These are phyloP conservation scores for Acrossocheilus wenchowensis DNA, from an alignment of 2,797 vertebrate species.

Conservation along the genomic window DNA sequence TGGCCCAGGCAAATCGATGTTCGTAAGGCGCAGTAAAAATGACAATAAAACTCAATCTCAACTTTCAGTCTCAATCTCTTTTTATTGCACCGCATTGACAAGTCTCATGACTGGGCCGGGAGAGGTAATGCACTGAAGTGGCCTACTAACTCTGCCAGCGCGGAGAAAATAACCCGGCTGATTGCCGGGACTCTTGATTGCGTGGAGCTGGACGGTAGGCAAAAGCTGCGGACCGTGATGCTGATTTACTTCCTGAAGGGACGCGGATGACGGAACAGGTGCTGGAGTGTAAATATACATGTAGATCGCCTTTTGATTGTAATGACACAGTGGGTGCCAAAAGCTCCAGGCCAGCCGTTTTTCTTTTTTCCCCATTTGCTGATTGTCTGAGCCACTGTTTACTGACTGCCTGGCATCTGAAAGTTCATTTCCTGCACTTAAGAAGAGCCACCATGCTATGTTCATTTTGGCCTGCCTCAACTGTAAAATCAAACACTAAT, in stretches of 20 bases:
- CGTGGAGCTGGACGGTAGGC: constrained; percentile 28
- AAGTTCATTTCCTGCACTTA: constrained; percentile 18
- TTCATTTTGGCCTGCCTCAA: neutral
- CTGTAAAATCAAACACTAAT: constrained; percentile 4
- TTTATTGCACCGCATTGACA: constrained; percentile 53
- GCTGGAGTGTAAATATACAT: constrained; percentile 58
- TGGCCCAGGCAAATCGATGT: constrained; percentile 54
- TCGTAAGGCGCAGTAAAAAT: constrained; percentile 58
- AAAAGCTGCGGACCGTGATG: constrained; percentile 27
- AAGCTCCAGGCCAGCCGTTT: constrained; percentile 38
- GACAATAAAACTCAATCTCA: constrained; percentile 57
- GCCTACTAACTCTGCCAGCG: constrained; percentile 42
- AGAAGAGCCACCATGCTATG: constrained; percentile 2
- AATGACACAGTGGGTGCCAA: constrained; percentile 55
- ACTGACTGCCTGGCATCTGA: constrained; percentile 25
- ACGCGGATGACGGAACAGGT: constrained; percentile 54
- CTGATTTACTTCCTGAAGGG: constrained; percentile 62
- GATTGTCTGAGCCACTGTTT: constrained; percentile 54
- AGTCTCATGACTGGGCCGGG: constrained; percentile 41
- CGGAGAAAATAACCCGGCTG: constrained; percentile 37
- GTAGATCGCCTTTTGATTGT: constrained; percentile 63
- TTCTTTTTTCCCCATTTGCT: constrained; percentile 31
- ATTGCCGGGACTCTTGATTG: constrained; percentile 55
- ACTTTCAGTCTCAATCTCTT: constrained; percentile 57
- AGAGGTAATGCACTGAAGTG: constrained; percentile 53